Evolutionary conservation across 2,797 vertebrate genomes (phyloP).

Genomic region (Enteromius treurensis): DNA sequence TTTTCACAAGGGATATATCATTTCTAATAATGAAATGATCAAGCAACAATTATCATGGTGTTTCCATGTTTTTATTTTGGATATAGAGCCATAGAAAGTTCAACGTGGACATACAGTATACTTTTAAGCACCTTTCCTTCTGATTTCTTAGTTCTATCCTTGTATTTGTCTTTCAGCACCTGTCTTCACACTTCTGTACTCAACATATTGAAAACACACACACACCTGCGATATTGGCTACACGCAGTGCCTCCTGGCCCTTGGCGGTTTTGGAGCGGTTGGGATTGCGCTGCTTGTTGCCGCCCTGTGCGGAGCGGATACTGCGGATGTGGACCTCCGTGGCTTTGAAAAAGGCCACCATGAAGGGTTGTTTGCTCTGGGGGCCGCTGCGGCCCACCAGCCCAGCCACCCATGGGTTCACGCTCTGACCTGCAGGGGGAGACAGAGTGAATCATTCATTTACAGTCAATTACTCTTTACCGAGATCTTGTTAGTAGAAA

Average conservation of each 20-base stretch:
- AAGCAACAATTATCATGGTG: background rate
- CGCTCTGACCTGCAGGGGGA: constrained; percentile 86
- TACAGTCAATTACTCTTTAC: background rate
- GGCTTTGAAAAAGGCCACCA: constrained; percentile 98
- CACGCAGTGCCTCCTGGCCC: constrained; percentile 90
- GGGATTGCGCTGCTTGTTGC: constrained; percentile 88
- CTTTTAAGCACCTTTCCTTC: background rate
- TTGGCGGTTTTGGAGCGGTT: constrained; percentile 89
- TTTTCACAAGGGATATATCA: background rate
- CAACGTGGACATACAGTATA: background rate
- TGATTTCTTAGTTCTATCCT: background rate
- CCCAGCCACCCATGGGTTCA: constrained; percentile 91
- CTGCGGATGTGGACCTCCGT: constrained; percentile 95
- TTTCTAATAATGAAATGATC: background rate
- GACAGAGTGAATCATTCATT: constrained; percentile 56
- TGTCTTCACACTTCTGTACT: background rate
- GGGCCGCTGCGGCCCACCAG: constrained; percentile 92
- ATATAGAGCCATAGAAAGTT: background rate
- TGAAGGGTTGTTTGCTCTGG: constrained; percentile 98
- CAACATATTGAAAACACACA: constrained; percentile 6
- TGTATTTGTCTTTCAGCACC: background rate
- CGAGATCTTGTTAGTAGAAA: constrained; percentile 20
- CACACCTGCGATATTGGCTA: constrained; percentile 88
- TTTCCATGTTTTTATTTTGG: background rate
- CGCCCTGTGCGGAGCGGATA: constrained; percentile 82